These are phyloP conservation scores for Nomada ruficornis DNA, from an alignment of 2,888 invertebrate species.

Conservation along the genomic window DNA sequence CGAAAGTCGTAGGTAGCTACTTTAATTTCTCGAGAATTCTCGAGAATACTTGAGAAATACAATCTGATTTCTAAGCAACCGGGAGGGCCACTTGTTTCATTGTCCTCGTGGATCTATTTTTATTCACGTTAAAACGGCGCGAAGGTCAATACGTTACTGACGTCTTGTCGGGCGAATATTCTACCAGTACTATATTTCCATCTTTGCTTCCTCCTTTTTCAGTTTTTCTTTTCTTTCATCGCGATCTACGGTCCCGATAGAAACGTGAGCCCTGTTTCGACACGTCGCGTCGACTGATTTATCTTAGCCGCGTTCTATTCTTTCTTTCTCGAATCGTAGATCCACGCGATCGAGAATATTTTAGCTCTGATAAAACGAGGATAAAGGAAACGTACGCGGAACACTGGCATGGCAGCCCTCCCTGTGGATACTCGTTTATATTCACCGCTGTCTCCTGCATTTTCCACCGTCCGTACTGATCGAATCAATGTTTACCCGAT, in stretches of 20 bases:
- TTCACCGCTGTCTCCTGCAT: constrained; percentile 12
- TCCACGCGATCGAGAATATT: background rate
- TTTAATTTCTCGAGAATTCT: constrained; percentile 29
- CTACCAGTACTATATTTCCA: background rate
- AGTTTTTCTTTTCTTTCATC: background rate
- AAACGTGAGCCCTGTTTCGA: constrained; percentile 44
- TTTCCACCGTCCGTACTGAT: constrained; percentile 16
- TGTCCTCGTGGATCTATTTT: constrained; percentile 31
- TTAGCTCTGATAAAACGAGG: too few relatives aligned
- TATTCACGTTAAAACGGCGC: constrained; percentile 22
- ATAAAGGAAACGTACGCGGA: constrained; percentile 6
- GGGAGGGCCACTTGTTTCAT: constrained; percentile 55
- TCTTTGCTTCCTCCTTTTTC: background rate
- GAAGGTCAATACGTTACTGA: constrained; percentile 50
- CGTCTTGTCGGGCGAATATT: constrained; percentile 25
- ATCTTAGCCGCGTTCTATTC: constrained; percentile 6
- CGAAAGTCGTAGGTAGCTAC: constrained; percentile 41
- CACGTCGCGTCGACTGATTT: constrained; percentile 31
- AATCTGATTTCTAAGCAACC: constrained; percentile 18
- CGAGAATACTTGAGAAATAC: constrained; percentile 48
- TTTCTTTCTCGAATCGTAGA: background rate
- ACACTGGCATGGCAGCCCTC: background rate
- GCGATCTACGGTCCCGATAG: constrained; percentile 26
- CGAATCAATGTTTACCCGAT: constrained; percentile 25
- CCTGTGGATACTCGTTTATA: background rate